Base-by-base conservation (phyloP, 2,797 vertebrate species). In the Sarcophilus harrisii region DNA sequence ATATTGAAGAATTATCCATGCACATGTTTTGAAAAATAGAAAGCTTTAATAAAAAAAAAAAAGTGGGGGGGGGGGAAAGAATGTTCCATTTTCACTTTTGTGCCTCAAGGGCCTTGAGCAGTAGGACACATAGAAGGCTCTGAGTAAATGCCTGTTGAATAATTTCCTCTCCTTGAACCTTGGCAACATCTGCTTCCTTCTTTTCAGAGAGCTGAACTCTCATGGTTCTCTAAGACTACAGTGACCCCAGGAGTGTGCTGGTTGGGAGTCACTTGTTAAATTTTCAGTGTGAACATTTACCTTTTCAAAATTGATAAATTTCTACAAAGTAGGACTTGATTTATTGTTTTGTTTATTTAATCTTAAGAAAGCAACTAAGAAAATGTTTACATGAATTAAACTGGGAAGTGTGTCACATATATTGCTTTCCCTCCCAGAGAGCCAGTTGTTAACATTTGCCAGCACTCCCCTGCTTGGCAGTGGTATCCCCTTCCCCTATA, bases 101-200 rank as follows among this genome's bases (percentile, higher is more conserved):
- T 62, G 58, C 90, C 45, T 55, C 9, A 38, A 52, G 29, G 16
- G 57, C 32, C 13, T n/a, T n/a, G n/a, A n/a, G n/a, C 60, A 89
- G 30, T 28, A 66, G n/a, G 57, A 57, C 30, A 57, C 66, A 59
- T 52, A 32, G 52, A 87, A 38, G 94, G 60, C 8, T 30, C 5
- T 91, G 45, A 58, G 29, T 27, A 92, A 59, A 91, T 58, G 93
- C 21, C 52, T 95, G 12, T 57, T 93, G 90, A 90, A n/a, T 90
- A 58, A 96, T n/a, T 73, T 38, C 5, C 1, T n/a, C 62, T 73
- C 62, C 16, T 16, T 8, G 62, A n/a, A 73, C 2, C n/a, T 73
- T 73, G 66, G n/a, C 16, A 73, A 73, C 14, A 73, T 73, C 16
- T 38, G 14, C 66, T 18, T 38, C 66, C 66, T 73, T 73, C 66